A percentile compares a stretch with the other conserved stretches of the same genome.
Evolutionary conservation across 2,888 invertebrate genomes (phyloP).

Genomic region (Spilarctia lutea): DNA sequence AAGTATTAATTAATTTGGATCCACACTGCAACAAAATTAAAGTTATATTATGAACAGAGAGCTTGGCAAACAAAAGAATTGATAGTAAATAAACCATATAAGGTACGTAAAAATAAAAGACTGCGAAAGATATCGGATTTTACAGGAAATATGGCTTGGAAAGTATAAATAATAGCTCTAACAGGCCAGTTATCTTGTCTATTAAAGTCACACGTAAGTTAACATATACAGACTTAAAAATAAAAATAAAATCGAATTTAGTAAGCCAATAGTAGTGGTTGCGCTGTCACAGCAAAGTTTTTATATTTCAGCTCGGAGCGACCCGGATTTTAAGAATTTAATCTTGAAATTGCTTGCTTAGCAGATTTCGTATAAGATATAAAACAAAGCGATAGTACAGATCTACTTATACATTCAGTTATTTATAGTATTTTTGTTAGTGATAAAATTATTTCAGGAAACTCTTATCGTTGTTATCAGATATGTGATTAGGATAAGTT

Average conservation of each 20-base stretch:
- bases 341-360: slow-evolving; percentile 81
- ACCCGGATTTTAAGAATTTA: slow-evolving; percentile 79
- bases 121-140: too few relatives aligned
- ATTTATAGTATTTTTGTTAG: slow-evolving; percentile 17
- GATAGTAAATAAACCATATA: neutral
- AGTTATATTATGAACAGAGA: too few relatives aligned
- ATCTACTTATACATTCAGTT: slow-evolving; percentile 43
- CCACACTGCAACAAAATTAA: neutral
- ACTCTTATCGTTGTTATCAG: neutral
- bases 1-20: too few relatives aligned
- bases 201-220: neutral
- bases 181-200: too few relatives aligned
- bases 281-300: slow-evolving; percentile 63
- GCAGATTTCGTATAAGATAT: slow-evolving; percentile 71
- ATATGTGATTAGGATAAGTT: neutral
- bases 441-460: neutral
- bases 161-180: too few relatives aligned
- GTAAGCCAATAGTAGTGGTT: slow-evolving; percentile 51
- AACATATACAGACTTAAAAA: neutral
- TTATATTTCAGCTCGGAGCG: slow-evolving; percentile 66
- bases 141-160: too few relatives aligned
- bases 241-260: neutral
- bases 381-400: slow-evolving; percentile 61
- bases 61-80: neutral
- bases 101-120: neutral